These are phyloP conservation scores for Rhyacichthys aspro DNA, from an alignment of 2,797 vertebrate genomes.

Conservation along the genomic window DNA sequence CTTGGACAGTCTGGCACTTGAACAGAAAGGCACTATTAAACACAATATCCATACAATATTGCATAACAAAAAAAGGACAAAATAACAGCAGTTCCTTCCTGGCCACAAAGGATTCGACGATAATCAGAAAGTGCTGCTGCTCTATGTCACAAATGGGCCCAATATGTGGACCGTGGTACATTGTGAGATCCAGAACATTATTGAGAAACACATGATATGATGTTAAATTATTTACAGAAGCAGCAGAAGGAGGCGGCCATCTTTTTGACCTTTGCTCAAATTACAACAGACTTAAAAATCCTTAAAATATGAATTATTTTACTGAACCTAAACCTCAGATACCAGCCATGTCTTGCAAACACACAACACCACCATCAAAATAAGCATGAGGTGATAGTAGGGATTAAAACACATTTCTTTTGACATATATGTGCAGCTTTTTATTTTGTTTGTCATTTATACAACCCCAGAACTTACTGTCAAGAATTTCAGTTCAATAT, in stretches of 20 bases:
- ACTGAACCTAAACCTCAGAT: not conserved
- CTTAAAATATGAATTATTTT: not conserved
- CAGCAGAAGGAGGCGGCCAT: slow-evolving; percentile 23
- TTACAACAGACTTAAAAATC: too few relatives aligned
- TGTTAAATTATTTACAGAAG: slow-evolving; percentile 20
- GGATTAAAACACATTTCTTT: too few relatives aligned
- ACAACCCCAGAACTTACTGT: too few relatives aligned
- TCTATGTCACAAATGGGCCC: slow-evolving; percentile 46
- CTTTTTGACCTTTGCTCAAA: slow-evolving; percentile 10
- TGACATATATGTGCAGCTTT: too few relatives aligned
- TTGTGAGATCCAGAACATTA: slow-evolving; percentile 27
- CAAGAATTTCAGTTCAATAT: too few relatives aligned
- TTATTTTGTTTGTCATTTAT: too few relatives aligned
- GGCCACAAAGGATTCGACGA: slow-evolving; percentile 40
- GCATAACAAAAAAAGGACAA: slow-evolving; percentile 34
- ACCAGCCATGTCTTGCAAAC: too few relatives aligned
- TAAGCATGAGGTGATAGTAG: too few relatives aligned
- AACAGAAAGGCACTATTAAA: slow-evolving; percentile 48
- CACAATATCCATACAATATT: slow-evolving; percentile 46
- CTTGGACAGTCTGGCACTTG: slow-evolving; percentile 45
- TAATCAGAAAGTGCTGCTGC: slow-evolving; percentile 54
- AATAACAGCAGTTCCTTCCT: slow-evolving; percentile 48
- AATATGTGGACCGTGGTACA: slow-evolving; percentile 42
- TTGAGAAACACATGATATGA: slow-evolving; percentile 21
- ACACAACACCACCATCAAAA: too few relatives aligned